Conservation (phyloP, 2,113 vertebrate species). For the Xiphias gladius region DNA sequence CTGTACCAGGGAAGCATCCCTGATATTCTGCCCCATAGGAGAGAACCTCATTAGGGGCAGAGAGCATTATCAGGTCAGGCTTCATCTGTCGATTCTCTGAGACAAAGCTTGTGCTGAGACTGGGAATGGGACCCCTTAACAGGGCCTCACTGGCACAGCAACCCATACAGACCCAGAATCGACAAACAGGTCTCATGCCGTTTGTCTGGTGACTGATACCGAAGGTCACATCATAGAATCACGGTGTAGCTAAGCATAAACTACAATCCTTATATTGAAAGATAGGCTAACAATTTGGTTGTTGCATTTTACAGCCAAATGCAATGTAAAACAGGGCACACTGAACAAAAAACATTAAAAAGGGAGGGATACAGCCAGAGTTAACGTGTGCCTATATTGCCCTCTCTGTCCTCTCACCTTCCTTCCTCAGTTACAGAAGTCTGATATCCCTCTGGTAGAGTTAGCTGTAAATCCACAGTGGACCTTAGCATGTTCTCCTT, state of each 20-base stretch:
- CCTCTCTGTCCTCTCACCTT: constrained; percentile 82
- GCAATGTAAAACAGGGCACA: background rate
- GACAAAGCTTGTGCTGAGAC: constrained; percentile 58
- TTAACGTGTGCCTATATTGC: background rate
- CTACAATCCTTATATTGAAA: background rate
- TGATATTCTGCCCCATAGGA: constrained; percentile 45
- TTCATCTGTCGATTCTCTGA: constrained; percentile 25
- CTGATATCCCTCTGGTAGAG: constrained; percentile 87
- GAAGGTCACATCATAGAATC: background rate
- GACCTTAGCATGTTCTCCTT: constrained; percentile 87
- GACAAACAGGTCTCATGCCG: constrained; percentile 16
- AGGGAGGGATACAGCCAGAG: background rate
- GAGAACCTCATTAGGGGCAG: constrained; percentile 53
- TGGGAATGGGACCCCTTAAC: constrained; percentile 37
- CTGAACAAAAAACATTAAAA: background rate
- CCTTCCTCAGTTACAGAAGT: constrained; percentile 85
- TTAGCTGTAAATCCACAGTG: constrained; percentile 83
- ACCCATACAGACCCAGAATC: constrained; percentile 34
- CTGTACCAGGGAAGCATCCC: constrained; percentile 17
- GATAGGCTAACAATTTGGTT: background rate
- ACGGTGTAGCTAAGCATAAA: background rate
- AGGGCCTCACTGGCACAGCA: constrained; percentile 51
- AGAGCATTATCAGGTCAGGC: constrained; percentile 50
- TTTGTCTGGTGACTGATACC: constrained; percentile 21
- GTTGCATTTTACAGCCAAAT: background rate